phyloP scores from a whole-genome alignment of 2,888 invertebrate genomes.

The Saturnia japonica region DNA sequence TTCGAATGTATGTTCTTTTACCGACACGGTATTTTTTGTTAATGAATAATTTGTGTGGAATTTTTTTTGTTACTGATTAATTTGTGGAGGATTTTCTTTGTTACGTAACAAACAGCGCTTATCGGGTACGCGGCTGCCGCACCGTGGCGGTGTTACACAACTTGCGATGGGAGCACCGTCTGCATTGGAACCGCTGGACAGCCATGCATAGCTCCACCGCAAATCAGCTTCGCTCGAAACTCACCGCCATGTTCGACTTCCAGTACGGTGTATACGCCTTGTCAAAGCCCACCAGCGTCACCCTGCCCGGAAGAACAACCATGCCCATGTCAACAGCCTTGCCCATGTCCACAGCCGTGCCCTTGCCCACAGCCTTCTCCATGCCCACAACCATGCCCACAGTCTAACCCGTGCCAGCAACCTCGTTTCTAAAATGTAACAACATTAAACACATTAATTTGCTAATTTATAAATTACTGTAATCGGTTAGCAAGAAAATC shows the following conservation, averaged over 20 bases:
- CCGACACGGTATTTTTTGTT: too few relatives aligned
- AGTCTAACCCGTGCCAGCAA: too few relatives aligned
- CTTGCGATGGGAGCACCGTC: slow-evolving; percentile 50
- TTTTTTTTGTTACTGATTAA: not conserved
- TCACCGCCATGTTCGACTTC: slow-evolving; percentile 50
- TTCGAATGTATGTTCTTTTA: too few relatives aligned
- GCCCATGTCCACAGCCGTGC: slow-evolving; percentile 16
- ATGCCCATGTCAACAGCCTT: slow-evolving; percentile 24
- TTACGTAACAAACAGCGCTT: slow-evolving; percentile 42
- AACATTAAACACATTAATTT: too few relatives aligned
- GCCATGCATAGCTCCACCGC: slow-evolving; percentile 47
- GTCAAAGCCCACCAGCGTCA: slow-evolving; percentile 19
- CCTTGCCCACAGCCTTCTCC: not conserved
- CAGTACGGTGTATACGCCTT: slow-evolving; percentile 38
- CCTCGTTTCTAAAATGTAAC: too few relatives aligned
- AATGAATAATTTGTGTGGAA: too few relatives aligned
- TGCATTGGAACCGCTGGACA: slow-evolving; percentile 47
- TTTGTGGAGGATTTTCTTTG: slow-evolving; percentile 3
- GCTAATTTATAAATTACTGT: too few relatives aligned
- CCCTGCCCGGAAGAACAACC: slow-evolving; percentile 25
- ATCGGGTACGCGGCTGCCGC: slow-evolving; percentile 53
- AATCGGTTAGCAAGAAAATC: too few relatives aligned
- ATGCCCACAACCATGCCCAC: too few relatives aligned
- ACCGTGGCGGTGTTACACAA: slow-evolving; percentile 56
- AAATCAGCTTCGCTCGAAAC: slow-evolving; percentile 41